phyloP scores from a whole-genome alignment of 2,797 vertebrate species.

The Acanthurus leucopareius region DNA sequence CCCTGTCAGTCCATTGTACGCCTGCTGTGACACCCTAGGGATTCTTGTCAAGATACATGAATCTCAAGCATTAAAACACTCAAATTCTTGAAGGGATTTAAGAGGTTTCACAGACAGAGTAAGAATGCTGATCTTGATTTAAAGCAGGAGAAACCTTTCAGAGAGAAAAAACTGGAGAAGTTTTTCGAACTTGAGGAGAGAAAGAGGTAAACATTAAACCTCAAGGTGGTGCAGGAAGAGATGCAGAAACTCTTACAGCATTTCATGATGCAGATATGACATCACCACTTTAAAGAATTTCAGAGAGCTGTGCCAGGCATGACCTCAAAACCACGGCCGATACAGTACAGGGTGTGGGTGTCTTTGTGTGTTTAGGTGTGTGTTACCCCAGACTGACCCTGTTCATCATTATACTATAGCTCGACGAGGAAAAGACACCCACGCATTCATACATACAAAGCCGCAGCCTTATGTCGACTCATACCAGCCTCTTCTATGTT shows the following conservation, averaged over 20 bases:
- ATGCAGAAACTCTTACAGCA: conserved; percentile 15
- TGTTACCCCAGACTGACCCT: conserved; percentile 44
- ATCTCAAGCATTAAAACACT: background rate
- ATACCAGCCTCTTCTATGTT: conserved; percentile 6
- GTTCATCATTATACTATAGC: conserved; percentile 12
- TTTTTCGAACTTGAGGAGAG: background rate
- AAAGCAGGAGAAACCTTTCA: background rate
- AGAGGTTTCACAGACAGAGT: background rate
- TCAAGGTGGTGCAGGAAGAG: conserved; percentile 35
- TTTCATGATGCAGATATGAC: conserved; percentile 46
- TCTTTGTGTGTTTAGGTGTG: conserved; percentile 25
- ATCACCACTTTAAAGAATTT: conserved; percentile 52
- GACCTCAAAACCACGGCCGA: conserved; percentile 52
- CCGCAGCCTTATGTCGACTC: conserved; percentile 10
- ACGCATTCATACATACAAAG: conserved; percentile 11
- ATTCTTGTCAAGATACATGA: background rate
- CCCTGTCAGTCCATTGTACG: background rate
- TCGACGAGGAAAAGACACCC: conserved; percentile 12
- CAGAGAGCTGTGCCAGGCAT: conserved; percentile 53
- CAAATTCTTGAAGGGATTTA: background rate
- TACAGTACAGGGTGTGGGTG: background rate
- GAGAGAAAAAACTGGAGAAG: background rate
- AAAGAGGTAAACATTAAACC: conserved; percentile 25
- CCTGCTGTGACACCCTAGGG: background rate
- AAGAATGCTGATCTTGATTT: background rate